Base-by-base conservation (phyloP, 2,113 vertebrate genomes). In the Urocolius indicus region DNA sequence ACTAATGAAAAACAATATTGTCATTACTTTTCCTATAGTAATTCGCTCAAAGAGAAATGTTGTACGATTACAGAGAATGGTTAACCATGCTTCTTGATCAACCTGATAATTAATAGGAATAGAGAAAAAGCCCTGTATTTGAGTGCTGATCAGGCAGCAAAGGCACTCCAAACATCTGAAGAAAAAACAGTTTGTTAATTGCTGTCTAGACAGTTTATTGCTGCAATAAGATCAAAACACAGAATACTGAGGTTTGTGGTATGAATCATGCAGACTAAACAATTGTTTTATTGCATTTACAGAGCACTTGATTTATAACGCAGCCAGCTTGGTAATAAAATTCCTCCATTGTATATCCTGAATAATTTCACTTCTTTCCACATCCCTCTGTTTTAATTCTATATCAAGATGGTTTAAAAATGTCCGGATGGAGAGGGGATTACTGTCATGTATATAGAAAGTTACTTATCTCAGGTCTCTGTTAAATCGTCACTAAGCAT, bases 161-260 rank as follows among this genome's bases (percentile, higher is more conserved):
- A 96, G 97, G 98, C 94, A 92, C 97, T 98, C 98, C 98, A 98
- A 99, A 99, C 98, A 99, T 99, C 98, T 98, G 97, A 99, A 98
- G 98, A 98, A 98, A 98, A 99, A 98, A 98, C 96, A 98, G 98
- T 98, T 98, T 98, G 98, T 98, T 99, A 99, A 99, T 99, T 98
- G 98, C 98, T 98, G 99, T 99, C 99, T 99, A 99, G 99, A 99
- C 99, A 98, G 96, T 99, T 99, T 99, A 99, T 99, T 98, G 98
- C 98, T 95, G 98, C 99, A 99, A 99, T 99, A 99, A 99, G 98
- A 99, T 98, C 97, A 98, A 98, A 98, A 98, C 98, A 98, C 98
- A 98, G 98, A 99, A 99, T 98, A 97, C 98, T 95, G 95, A 98
- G 98, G 98, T 99, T 98, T 98, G 98, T 98, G 98, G 98, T 98